Conservation (phyloP, 2,113 vertebrate genomes). For the Malurus alboscapulatus region DNA sequence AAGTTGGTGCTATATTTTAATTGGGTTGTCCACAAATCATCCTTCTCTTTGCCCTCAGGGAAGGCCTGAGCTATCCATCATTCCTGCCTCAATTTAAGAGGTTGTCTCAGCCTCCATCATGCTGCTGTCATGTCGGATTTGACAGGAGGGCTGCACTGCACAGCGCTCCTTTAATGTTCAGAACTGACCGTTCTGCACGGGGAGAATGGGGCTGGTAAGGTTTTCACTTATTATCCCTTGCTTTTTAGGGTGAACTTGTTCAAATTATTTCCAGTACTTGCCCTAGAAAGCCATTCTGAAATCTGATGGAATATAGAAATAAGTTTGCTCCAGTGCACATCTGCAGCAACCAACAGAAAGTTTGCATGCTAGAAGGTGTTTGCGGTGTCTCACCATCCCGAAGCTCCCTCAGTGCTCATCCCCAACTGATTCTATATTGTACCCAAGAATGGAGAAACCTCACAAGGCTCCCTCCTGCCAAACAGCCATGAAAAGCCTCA, state of each 20-base stretch:
- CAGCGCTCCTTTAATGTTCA: not conserved
- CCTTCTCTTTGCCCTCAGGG: constrained; percentile 40
- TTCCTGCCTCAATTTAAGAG: constrained; percentile 22
- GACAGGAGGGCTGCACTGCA: not conserved
- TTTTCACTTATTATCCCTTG: not conserved
- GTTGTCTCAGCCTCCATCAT: constrained; percentile 5
- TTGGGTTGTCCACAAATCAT: constrained; percentile 42
- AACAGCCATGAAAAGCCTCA: not conserved
- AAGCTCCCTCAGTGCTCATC: accelerated
- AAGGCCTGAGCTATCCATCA: constrained; percentile 36
- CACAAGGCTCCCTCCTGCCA: not conserved
- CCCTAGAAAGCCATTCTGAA: constrained; percentile 19
- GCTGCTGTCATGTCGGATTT: not conserved
- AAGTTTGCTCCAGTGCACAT: not conserved
- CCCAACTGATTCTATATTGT: not conserved
- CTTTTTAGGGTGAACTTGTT: constrained; percentile 8
- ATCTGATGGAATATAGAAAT: not conserved
- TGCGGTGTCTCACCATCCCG: not conserved
- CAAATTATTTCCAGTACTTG: constrained; percentile 17
- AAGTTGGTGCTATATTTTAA: constrained; percentile 24
- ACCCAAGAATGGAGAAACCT: accelerated
- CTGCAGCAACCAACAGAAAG: not conserved
- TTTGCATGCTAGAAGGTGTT: not conserved
- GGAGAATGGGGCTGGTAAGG: not conserved
- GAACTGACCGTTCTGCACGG: not conserved